Percentiles rank a stretch among this genome's conserved stretches.
phyloP scores from a whole-genome alignment of 2,888 invertebrate genomes.

The Thymelicus acteon region DNA sequence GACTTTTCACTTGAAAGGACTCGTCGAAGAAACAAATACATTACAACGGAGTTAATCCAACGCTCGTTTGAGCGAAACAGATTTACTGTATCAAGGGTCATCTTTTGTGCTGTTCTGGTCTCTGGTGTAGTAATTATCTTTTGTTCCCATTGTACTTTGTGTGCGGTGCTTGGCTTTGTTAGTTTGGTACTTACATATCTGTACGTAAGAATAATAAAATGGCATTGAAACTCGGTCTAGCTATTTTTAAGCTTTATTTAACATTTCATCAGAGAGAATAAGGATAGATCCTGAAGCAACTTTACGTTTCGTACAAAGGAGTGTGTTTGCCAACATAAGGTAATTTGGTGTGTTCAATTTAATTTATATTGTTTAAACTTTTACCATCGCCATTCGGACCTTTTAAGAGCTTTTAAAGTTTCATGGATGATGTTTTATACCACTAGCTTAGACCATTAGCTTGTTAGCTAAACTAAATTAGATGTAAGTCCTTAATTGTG shows the following conservation, averaged over 20 bases:
- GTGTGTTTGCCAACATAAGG: too few relatives aligned
- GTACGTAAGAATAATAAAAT: constrained; percentile 29
- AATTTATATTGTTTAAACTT: too few relatives aligned
- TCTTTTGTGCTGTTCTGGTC: constrained; percentile 33
- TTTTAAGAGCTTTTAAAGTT: too few relatives aligned
- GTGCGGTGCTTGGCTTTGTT: constrained; percentile 31
- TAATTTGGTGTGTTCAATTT: too few relatives aligned
- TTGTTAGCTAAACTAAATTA: too few relatives aligned
- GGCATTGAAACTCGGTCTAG: constrained; percentile 16
- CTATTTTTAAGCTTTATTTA: background rate
- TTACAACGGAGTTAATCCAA: constrained; percentile 16
- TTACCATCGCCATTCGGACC: too few relatives aligned
- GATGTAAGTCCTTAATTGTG: too few relatives aligned
- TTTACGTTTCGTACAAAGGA: too few relatives aligned
- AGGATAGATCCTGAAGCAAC: too few relatives aligned
- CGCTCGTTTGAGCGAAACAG: constrained; percentile 15
- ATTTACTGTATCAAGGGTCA: constrained; percentile 29
- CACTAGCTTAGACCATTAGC: too few relatives aligned
- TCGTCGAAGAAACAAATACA: background rate
- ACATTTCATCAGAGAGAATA: background rate
- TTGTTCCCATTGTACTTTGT: constrained; percentile 32
- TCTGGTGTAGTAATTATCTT: constrained; percentile 36
- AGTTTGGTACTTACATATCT: constrained; percentile 22
- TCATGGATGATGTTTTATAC: too few relatives aligned
- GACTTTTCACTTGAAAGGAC: background rate